Conservation (phyloP, 2,888 invertebrate species). For the Timema podura region DNA sequence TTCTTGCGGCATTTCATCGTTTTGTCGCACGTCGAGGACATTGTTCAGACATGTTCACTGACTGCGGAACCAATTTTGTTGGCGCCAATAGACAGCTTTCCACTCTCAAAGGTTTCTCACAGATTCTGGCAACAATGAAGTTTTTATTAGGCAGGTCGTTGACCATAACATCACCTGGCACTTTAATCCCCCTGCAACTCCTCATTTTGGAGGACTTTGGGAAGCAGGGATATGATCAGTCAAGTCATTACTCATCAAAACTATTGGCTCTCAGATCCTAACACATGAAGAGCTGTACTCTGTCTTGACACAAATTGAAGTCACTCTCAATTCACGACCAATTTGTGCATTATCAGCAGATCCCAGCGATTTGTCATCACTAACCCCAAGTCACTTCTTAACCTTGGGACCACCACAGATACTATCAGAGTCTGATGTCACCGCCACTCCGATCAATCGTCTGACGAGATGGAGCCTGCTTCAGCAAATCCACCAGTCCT, state of each 20-base stretch:
- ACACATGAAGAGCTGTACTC: too few relatives aligned
- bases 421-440: slow-evolving; percentile 8
- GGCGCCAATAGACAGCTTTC: slow-evolving; percentile 34
- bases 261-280: too few relatives aligned
- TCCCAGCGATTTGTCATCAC: slow-evolving; percentile 4
- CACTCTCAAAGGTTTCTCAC: too few relatives aligned
- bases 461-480: slow-evolving; percentile 16
- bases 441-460: neutral
- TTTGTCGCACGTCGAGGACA: slow-evolving; percentile 38
- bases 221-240: too few relatives aligned
- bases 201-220: too few relatives aligned
- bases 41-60: slow-evolving; percentile 37
- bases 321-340: slow-evolving; percentile 10
- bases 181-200: too few relatives aligned
- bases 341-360: slow-evolving; percentile 11
- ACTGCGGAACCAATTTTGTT: slow-evolving; percentile 41
- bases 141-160: too few relatives aligned
- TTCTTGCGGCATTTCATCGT: slow-evolving; percentile 37
- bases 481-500: slow-evolving; percentile 12
- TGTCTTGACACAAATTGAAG: slow-evolving; percentile 12
- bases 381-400: slow-evolving; percentile 18
- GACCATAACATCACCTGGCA: too few relatives aligned
- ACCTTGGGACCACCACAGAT: neutral
- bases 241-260: too few relatives aligned
- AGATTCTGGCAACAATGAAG: too few relatives aligned